Percentiles rank a stretch among this genome's conserved stretches.
Evolutionary conservation across 2,113 vertebrate genomes (phyloP).

Genomic region (Axis porcinus): DNA sequence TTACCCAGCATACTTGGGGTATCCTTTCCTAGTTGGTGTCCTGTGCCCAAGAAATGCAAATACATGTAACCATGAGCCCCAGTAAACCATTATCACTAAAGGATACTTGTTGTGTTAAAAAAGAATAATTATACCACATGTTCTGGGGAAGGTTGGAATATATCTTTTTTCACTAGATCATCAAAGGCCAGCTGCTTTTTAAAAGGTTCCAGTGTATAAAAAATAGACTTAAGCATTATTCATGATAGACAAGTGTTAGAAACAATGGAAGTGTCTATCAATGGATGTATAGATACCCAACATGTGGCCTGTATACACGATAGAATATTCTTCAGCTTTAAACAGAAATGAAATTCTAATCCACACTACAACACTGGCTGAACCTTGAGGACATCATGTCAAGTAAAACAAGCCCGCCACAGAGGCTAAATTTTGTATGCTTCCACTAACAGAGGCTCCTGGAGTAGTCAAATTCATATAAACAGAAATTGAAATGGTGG

Average conservation of each 20-base stretch:
- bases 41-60: slow-evolving; percentile 1
- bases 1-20: not conserved
- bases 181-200: not conserved
- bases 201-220: not conserved
- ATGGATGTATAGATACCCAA: not conserved
- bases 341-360: not conserved
- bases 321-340: not conserved
- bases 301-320: not conserved
- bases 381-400: not conserved
- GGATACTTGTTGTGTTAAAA: not conserved
- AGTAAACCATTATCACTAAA: not conserved
- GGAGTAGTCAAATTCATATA: not conserved
- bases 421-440: not conserved
- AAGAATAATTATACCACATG: not conserved
- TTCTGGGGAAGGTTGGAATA: not conserved
- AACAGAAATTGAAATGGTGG: not conserved
- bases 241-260: not conserved
- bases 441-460: not conserved
- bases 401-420: not conserved
- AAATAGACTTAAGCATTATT: not conserved
- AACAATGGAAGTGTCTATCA: not conserved
- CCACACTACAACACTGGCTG: not conserved
- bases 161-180: slow-evolving; percentile 3
- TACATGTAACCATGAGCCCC: not conserved
- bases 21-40: not conserved